Evolutionary conservation across 2,113 vertebrate species (phyloP).

Genomic region (Merops nubicus): DNA sequence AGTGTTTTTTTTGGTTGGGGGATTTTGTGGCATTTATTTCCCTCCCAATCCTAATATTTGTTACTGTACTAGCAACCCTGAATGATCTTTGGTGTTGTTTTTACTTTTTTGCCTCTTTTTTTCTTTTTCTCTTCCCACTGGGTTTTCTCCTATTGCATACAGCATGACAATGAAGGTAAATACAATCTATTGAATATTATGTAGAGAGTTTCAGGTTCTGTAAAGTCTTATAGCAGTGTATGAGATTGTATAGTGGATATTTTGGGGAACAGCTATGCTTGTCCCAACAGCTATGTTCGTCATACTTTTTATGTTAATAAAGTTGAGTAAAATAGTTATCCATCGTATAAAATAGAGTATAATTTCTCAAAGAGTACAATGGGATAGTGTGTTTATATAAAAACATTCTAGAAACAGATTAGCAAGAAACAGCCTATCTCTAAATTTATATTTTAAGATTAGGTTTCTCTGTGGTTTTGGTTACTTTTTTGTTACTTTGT

Average conservation of each 20-base stretch:
- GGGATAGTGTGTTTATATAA: background rate
- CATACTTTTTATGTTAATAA: background rate
- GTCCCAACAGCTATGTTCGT: background rate
- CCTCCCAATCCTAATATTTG: background rate
- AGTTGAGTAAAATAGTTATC: background rate
- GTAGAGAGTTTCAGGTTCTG: background rate
- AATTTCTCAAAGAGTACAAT: background rate
- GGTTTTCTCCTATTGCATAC: background rate
- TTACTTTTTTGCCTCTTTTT: background rate
- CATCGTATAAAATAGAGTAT: background rate
- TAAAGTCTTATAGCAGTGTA: background rate
- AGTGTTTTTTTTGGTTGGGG: rapidly evolving
- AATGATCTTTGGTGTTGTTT: background rate
- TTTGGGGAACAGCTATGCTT: background rate
- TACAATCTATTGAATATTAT: background rate
- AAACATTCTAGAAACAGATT: background rate
- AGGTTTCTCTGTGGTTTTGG: background rate
- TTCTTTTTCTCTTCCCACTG: background rate
- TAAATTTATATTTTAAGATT: background rate
- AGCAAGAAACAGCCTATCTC: background rate
- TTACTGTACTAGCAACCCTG: background rate
- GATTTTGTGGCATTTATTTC: background rate
- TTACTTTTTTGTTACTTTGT: background rate
- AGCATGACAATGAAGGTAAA: background rate
- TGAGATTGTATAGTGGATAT: background rate